A percentile compares a stretch with the other conserved stretches of the same genome.
phyloP scores from a whole-genome alignment of 1,140 invertebrate genomes.

The Cydia amplana region DNA sequence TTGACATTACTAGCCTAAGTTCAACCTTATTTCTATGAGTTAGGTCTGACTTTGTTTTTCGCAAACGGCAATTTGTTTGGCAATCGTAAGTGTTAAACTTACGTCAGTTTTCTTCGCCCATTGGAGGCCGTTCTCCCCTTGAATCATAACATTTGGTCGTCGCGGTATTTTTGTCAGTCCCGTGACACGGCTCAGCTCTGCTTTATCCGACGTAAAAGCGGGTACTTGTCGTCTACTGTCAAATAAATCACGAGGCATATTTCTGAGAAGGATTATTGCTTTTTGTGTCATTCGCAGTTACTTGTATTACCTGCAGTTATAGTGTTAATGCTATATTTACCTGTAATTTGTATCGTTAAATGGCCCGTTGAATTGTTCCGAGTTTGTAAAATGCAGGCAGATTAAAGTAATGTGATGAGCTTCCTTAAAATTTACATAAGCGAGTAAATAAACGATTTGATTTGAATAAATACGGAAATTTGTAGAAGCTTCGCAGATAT shows the following conservation, averaged over 20 bases:
- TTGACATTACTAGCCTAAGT: too few species aligned
- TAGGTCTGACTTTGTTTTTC: not conserved
- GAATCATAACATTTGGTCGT: constrained; percentile 20
- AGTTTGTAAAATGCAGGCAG: not conserved
- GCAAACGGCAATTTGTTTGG: not conserved
- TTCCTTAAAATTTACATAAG: constrained; percentile 3
- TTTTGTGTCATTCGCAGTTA: not conserved
- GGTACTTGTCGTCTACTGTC: not conserved
- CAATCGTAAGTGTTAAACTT: constrained; percentile 25
- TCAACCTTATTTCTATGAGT: not conserved
- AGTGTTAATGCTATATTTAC: not conserved
- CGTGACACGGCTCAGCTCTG: constrained; percentile 6
- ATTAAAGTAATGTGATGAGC: not conserved
- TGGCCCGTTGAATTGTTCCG: not conserved
- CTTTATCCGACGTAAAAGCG: constrained; percentile 19
- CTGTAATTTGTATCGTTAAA: not conserved
- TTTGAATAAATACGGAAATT: not conserved
- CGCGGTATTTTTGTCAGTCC: constrained; percentile 11
- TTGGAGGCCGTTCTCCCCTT: constrained; percentile 1
- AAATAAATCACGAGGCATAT: constrained; percentile 21
- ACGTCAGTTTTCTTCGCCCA: constrained; percentile 22
- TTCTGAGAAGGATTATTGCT: not conserved
- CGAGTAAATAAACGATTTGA: not conserved
- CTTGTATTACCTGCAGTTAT: not conserved
- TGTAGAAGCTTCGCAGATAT: not conserved